Evolutionary conservation across 2,888 invertebrate genomes (phyloP).

Genomic region (Digitonthophagus gazella): DNA sequence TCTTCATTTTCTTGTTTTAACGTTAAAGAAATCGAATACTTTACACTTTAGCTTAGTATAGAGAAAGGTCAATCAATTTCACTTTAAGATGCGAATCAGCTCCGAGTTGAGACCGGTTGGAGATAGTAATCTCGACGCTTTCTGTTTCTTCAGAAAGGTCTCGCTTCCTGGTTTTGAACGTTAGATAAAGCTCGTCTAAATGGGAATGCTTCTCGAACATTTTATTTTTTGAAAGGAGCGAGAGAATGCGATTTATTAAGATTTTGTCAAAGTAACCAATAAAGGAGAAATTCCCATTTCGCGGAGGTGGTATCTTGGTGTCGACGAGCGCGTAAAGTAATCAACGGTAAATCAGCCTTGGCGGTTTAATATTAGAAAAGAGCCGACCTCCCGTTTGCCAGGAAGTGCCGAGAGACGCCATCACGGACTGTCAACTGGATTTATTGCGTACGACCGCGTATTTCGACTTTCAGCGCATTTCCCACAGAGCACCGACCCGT

Average conservation of each 20-base stretch:
- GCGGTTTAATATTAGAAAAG: neutral
- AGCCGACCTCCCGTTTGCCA: neutral
- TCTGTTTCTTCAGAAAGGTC: neutral
- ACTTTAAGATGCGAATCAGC: neutral
- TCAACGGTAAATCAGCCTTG: neutral
- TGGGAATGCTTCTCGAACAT: neutral
- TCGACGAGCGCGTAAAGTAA: neutral
- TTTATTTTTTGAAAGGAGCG: too few species aligned
- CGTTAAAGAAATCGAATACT: neutral
- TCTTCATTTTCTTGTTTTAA: too few species aligned
- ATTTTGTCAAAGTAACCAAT: neutral
- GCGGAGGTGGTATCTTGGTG: neutral
- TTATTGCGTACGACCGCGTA: neutral
- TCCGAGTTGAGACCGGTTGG: neutral
- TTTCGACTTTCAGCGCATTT: neutral
- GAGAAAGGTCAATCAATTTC: neutral
- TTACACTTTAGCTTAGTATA: neutral
- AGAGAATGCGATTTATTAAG: neutral
- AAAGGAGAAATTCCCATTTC: neutral
- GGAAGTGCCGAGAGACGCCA: neutral
- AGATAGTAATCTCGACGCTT: neutral
- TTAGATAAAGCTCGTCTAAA: neutral
- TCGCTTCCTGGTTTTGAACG: neutral
- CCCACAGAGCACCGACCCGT: neutral
- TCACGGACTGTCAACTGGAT: neutral